Evolutionary conservation across 2,888 invertebrate genomes (phyloP), one percentile per base, ranked within the genome.

Genomic region (Lumbricus terrestris): DNA sequence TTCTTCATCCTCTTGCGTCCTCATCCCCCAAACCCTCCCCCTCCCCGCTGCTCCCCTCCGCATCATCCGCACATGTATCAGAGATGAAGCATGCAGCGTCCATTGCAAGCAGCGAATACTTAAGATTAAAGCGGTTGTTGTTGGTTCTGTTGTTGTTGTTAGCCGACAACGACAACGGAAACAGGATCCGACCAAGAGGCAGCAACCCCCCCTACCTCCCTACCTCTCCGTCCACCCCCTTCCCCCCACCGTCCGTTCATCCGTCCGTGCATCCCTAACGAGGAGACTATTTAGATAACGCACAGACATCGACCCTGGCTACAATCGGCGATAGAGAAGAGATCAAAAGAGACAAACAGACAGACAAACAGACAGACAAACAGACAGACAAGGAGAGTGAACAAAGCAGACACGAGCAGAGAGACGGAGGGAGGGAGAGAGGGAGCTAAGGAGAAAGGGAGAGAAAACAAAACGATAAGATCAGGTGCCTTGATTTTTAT

Each of bases 81-180:
- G n/a, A 69, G 69, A 69, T n/a, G n/a, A n/a, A 0, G n/a, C n/a
- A n/a, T n/a, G 1, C 69, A 69, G 29, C 29, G n/a, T n/a, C 69
- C 29, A 69, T 69, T 69, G 69, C 69, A 69, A 69, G 69, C 69
- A 69, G 69, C 69, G n/a, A 69, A 69, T 85, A 85, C 85, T 85
- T 85, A 85, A 85, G 34, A 83, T 83, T 83, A 83, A 18, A 34
- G 33, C 83, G 4, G 83, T 23, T 47, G 47, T 20, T 47, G 47
- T 23, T 47, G 20, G 20, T 40, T n/a, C n/a, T 11, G 47, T 23
- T 23, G 47, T 23, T 54, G 69, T 69, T 69, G 69, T 29, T 69
- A n/a, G 69, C 69, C 69, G 29, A 69, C 69, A 69, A 69, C 29
- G 69, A 69, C 69, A 69, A 69, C 69, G 29, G 69, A 29, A 69